Evolutionary conservation across 2,113 vertebrate species (phyloP).

Genomic region (Carettochelys insculpta): DNA sequence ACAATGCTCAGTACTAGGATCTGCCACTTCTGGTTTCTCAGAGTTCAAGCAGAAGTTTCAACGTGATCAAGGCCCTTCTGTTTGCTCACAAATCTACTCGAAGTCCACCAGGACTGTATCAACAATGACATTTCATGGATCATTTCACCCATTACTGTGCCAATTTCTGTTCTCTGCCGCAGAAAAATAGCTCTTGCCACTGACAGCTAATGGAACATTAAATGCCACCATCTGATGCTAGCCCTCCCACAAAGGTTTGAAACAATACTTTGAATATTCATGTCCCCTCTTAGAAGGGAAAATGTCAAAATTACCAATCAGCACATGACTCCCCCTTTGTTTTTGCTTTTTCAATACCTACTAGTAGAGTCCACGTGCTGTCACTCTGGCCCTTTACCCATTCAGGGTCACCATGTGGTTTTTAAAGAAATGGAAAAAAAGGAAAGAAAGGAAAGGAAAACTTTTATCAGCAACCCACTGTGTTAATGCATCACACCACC

Average conservation of each 20-base stretch:
- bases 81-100: neutral
- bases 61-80: neutral
- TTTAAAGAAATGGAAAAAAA: neutral
- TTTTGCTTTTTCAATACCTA: neutral
- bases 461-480: neutral
- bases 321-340: neutral
- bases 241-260: neutral
- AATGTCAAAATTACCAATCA: neutral
- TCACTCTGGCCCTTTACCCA: neutral
- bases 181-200: neutral
- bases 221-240: neutral
- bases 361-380: neutral
- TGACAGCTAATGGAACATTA: neutral
- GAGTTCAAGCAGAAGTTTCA: accelerated
- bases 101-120: neutral
- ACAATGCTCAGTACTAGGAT: accelerated
- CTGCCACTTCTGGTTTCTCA: neutral
- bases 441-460: neutral
- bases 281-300: neutral
- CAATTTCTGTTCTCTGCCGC: neutral
- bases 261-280: neutral
- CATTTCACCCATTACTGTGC: neutral
- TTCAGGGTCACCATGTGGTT: neutral
- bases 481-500: neutral
- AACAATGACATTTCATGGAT: neutral